Evolutionary conservation across 2,113 vertebrate genomes (phyloP).

Genomic region (Silurus glanis): DNA sequence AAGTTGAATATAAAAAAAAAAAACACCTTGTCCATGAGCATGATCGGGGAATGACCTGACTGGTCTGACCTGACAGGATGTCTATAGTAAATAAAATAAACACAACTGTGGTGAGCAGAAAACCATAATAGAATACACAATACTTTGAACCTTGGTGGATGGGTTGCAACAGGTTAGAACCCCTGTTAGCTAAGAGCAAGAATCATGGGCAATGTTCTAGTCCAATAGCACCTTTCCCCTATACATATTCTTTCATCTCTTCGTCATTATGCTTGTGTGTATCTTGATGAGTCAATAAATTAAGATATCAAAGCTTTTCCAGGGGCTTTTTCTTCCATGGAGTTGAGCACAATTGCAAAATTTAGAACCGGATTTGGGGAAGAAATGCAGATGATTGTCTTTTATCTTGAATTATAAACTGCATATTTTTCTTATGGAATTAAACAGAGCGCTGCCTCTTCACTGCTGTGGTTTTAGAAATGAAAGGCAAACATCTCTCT

Average conservation of each 20-base stretch:
- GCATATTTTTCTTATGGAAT: neutral
- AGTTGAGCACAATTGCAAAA: neutral
- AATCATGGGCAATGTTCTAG: too few relatives aligned
- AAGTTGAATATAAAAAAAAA: too few relatives aligned
- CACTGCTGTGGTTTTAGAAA: neutral
- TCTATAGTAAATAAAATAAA: too few relatives aligned
- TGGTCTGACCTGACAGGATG: too few relatives aligned
- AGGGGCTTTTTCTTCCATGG: neutral
- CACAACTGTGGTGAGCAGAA: too few relatives aligned
- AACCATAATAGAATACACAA: too few relatives aligned
- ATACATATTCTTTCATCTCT: neutral
- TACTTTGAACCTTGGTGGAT: too few relatives aligned
- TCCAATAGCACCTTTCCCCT: too few relatives aligned
- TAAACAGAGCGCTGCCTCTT: neutral
- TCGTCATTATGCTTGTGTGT: neutral
- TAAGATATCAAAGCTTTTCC: neutral
- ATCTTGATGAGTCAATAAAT: neutral
- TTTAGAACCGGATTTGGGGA: constrained; percentile 2
- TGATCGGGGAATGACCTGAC: too few relatives aligned
- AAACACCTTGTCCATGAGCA: too few relatives aligned
- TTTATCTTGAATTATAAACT: constrained; percentile 2
- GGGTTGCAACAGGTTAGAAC: too few relatives aligned
- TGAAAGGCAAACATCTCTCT: neutral
- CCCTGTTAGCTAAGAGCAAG: too few relatives aligned
- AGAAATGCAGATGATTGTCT: neutral